phyloP scores from a whole-genome alignment of 2,888 invertebrate species.

The Netelia virgata region DNA sequence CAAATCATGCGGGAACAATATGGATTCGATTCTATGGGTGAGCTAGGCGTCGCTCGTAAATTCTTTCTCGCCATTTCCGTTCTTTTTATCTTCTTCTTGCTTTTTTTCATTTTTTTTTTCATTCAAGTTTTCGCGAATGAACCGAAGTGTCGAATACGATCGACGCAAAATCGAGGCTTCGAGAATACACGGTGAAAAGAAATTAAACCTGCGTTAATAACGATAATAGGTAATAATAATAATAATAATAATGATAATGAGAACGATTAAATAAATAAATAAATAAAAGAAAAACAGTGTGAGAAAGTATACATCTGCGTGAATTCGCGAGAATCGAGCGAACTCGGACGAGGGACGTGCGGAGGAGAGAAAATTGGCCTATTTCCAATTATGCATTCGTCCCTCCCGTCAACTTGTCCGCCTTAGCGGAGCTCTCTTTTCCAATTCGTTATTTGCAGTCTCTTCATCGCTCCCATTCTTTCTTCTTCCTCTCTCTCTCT shows the following conservation, averaged over 20 bases:
- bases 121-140: no score
- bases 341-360: conserved; percentile 29
- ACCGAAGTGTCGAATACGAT: no score
- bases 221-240: background rate
- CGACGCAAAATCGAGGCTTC: no score
- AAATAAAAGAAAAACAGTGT: conserved; percentile 19
- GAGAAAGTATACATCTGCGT: background rate
- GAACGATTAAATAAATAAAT: conserved; percentile 11
- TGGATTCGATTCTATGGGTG: conserved; percentile 27
- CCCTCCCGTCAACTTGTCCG: conserved; percentile 51
- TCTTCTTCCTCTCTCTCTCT: background rate
- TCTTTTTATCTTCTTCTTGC: conserved; percentile 18
- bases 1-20: conserved; percentile 30
- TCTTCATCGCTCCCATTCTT: conserved; percentile 38
- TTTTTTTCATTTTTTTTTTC: background rate
- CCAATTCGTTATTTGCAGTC: conserved; percentile 61
- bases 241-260: background rate
- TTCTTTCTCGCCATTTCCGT: conserved; percentile 25
- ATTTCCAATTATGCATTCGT: conserved; percentile 63
- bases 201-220: background rate
- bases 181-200: no score
- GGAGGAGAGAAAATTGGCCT: conserved; percentile 61
- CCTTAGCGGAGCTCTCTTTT: conserved; percentile 41
- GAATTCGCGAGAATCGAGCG: conserved; percentile 14
- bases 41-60: conserved; percentile 28